A percentile compares a stretch with the other conserved stretches of the same genome.
These are phyloP conservation scores for Astyanax mexicanus DNA, from an alignment of 2,797 vertebrate genomes.

Conservation along the genomic window DNA sequence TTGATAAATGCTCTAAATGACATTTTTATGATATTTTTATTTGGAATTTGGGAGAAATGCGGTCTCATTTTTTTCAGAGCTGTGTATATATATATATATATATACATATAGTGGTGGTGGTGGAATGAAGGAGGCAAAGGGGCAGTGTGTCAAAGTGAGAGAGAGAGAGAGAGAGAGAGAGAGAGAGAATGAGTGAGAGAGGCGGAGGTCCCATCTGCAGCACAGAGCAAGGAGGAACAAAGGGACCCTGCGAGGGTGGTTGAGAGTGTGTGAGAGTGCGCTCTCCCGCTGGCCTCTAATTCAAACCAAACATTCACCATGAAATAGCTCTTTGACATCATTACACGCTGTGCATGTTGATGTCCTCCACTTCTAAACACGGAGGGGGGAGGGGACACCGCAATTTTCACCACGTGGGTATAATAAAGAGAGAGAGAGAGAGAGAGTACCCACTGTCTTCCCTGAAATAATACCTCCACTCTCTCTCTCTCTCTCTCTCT, in stretches of 20 bases:
- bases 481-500: conserved; percentile 22
- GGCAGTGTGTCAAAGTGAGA: too few relatives aligned
- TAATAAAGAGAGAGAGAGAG: conserved; percentile 51
- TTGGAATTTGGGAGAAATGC: too few relatives aligned
- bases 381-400: conserved; percentile 41
- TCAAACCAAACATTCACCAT: conserved; percentile 69
- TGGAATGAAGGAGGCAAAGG: too few relatives aligned
- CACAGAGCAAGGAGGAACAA: conserved; percentile 61
- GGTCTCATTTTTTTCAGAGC: too few relatives aligned
- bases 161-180: conserved; percentile 42
- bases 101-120: conserved; percentile 45
- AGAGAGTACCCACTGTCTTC: conserved; percentile 40
- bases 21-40: too few relatives aligned
- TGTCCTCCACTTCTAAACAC: conserved; percentile 61
- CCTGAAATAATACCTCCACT: conserved; percentile 41
- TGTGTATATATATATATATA: conserved; percentile 27
- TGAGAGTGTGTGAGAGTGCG: conserved; percentile 57
- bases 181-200: conserved; percentile 43
- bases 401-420: conserved; percentile 60
- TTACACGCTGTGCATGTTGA: conserved; percentile 68
- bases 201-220: conserved; percentile 56
- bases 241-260: conserved; percentile 52
- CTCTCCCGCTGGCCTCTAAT: conserved; percentile 69
- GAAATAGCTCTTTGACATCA: conserved; percentile 69
- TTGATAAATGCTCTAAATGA: too few relatives aligned